Evolutionary conservation across 2,888 invertebrate species (phyloP), one percentile per base, ranked within the genome.

Genomic region (Eledone cirrhosa): DNA sequence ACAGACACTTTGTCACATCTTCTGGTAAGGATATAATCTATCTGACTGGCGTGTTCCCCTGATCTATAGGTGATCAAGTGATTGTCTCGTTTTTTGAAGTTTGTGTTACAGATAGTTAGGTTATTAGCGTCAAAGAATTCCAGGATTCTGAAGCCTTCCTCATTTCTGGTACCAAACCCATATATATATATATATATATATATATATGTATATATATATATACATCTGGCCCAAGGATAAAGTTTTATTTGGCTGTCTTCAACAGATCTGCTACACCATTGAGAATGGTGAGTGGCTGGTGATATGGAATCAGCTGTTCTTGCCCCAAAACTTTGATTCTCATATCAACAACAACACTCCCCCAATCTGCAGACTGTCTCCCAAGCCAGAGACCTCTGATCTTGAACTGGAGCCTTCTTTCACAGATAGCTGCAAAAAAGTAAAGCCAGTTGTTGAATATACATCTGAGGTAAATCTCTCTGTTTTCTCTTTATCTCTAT

Each of bases 221-320:
- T n/a, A n/a, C n/a, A n/a, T n/a, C n/a, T n/a, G n/a, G n/a, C 80
- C 82, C 22, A 81, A 91, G 90, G 91, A 91, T 80, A 86, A 89
- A 33, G 88, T 90, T 8, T 83, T 91, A 19, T 88, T 91, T 81
- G 90, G 96, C 27, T 93, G 98, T 48, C 92, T 98, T 82, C 97
- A 97, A 88, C 97, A 97, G 89, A 96, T 99, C 81, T 96, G 97
- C 78, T 95, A 96, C 88, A 96, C 96, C 72, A 94, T 98, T 48
- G 98, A 98, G 91, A 95, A 96, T 83, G 95, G 94, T 87, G 96
- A 96, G 89, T 97, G 97, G 97, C 96, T 97, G 0, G 84, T 86
- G 79, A 82, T 85, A 8, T 83, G 85, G 4, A 84, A 85, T 65
- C 82, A 84, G 82, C 79, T 84, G 41, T 83, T 82, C 79, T 78